Evolutionary conservation across 2,797 vertebrate genomes (phyloP).

Genomic region (Eurystomus glaucurus): DNA sequence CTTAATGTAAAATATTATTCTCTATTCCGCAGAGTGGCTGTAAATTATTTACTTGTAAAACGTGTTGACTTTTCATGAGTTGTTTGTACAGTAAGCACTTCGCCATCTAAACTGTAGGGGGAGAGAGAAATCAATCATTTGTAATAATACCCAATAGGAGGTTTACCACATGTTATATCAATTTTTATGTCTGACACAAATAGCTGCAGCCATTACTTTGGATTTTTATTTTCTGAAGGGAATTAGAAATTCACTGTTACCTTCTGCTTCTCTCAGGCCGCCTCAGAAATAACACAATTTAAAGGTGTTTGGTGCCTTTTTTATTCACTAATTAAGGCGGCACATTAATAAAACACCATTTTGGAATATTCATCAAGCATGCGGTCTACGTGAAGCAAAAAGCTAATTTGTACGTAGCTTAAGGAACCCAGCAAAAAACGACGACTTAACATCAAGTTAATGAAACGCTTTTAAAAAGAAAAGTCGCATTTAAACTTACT

Average conservation of each 20-base stretch:
- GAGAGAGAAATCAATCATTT: slow-evolving; percentile 76
- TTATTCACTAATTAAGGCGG: slow-evolving; percentile 43
- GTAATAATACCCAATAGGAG: slow-evolving; percentile 80
- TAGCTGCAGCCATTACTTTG: slow-evolving; percentile 77
- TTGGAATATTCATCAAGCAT: slow-evolving; percentile 50
- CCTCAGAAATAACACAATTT: slow-evolving; percentile 35
- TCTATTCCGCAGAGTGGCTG: slow-evolving; percentile 43
- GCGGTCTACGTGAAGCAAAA: neutral
- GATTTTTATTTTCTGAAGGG: slow-evolving; percentile 78
- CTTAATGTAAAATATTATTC: slow-evolving; percentile 76
- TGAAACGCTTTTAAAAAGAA: neutral
- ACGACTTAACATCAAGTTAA: neutral
- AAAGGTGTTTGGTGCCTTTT: slow-evolving; percentile 45
- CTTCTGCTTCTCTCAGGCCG: slow-evolving; percentile 50
- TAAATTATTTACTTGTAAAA: slow-evolving; percentile 82
- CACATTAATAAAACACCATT: slow-evolving; percentile 60
- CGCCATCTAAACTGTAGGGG: slow-evolving; percentile 61
- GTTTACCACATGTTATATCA: slow-evolving; percentile 80
- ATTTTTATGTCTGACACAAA: slow-evolving; percentile 78
- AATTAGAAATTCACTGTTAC: slow-evolving; percentile 67
- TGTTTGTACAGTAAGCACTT: slow-evolving; percentile 79
- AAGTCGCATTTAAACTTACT: neutral
- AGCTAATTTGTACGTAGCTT: slow-evolving; percentile 30
- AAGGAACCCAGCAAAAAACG: slow-evolving; percentile 14
- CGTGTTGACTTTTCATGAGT: slow-evolving; percentile 79